These are phyloP conservation scores for Alosa alosa DNA, from an alignment of 2,113 vertebrate genomes.

Conservation along the genomic window DNA sequence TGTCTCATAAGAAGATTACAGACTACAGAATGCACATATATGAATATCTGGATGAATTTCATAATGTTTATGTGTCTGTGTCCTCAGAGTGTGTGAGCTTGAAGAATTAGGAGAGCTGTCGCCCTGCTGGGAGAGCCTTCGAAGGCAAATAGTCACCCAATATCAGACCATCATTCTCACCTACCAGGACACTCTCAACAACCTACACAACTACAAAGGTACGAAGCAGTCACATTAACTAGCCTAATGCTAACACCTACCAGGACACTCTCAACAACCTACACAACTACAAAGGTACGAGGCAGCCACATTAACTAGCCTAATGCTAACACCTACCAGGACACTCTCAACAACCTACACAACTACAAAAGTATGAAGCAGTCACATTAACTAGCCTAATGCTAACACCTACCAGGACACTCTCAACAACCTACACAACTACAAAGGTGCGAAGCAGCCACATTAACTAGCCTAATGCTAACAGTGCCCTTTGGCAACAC, in stretches of 20 bases:
- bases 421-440: conserved; percentile 84
- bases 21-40: background rate
- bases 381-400: background rate
- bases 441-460: conserved; percentile 79
- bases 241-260: conserved; percentile 63
- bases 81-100: conserved; percentile 84
- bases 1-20: background rate
- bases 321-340: conserved; percentile 76
- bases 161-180: conserved; percentile 90
- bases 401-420: conserved; percentile 80
- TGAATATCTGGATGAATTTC: background rate
- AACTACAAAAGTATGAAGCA: conserved; percentile 85
- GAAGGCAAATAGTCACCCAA: conserved; percentile 91
- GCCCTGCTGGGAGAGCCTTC: conserved; percentile 94
- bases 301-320: background rate
- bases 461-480: background rate
- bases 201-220: conserved; percentile 94
- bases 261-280: conserved; percentile 90
- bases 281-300: conserved; percentile 88
- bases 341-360: conserved; percentile 86
- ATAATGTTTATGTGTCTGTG: background rate
- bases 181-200: conserved; percentile 89
- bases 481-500: background rate
- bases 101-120: conserved; percentile 94
- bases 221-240: conserved; percentile 28